Base-by-base conservation (phyloP, 2,113 vertebrate species). In the Plectropomus leopardus region DNA sequence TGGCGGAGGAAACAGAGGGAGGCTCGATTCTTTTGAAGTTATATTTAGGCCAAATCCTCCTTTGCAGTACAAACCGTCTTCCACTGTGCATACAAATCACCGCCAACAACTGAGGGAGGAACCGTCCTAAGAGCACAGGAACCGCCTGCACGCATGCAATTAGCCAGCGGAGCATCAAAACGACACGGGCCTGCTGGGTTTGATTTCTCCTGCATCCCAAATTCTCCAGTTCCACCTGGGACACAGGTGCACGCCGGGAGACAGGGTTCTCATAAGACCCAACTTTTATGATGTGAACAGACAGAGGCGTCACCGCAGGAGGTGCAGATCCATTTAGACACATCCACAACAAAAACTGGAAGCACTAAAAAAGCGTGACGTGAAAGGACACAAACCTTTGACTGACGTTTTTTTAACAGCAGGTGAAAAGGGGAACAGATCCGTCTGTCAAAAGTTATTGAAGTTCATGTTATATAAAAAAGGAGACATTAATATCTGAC, bases 21-120 rank as follows among this genome's bases (percentile, higher is more conserved):
- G 75, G 61, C 60, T 45, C 75, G 11, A 28, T 80, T 77, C 24
- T 71, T 91, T 89, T 86, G 67, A 91, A 84, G 90, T 87, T 90
- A 88, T 90, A 86, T 91, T 90, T 88, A 91, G 89, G 82, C 72
- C 82, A 66, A 89, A 90, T 92, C 88, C 86, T 89, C 71, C 71
- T 83, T 76, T 86, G 66, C 84, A 84, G 82, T 89, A 84, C 78
- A 80, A 82, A 86, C 75, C 55, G 32, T 84, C 83, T 78, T 74
- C 79, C 55, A 68, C 69, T 4, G 1, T 53, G 76, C 50, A 89
- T 76, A 84, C 83, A 80, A 80, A 93, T 87, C 75, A 73, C 76
- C 73, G 53, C 42, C 65, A 47, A 24, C 76, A 48, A 51, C 68
- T 5, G 65, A 78, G 74, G 85, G 78, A 67, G 79, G 69, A 75